Evolutionary conservation across 2,113 vertebrate species (phyloP).

Genomic region (Danionella cerebrum): DNA sequence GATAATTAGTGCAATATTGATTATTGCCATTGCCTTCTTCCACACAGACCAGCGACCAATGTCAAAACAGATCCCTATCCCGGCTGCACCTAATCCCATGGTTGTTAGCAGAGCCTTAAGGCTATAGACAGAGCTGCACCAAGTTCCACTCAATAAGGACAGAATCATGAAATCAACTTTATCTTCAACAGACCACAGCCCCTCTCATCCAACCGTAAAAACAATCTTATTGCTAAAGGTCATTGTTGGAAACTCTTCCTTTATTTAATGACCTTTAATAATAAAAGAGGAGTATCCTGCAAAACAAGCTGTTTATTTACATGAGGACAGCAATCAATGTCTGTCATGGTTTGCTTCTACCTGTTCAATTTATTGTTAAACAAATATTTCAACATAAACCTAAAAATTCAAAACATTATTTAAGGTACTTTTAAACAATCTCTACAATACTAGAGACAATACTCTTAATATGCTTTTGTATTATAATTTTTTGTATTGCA

Average conservation of each 20-base stretch:
- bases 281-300: neutral
- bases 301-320: neutral
- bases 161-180: conserved; percentile 15
- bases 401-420: too few species aligned
- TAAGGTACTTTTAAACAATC: too few species aligned
- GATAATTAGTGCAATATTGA: conserved; percentile 65
- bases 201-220: neutral
- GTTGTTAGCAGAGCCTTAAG: conserved; percentile 42
- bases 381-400: too few species aligned
- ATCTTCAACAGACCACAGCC: conserved; percentile 14
- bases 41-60: conserved; percentile 46
- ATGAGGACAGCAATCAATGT: neutral
- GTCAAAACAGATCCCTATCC: conserved; percentile 47
- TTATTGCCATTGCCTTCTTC: conserved; percentile 42
- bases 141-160: conserved; percentile 21
- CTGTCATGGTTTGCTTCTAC: neutral
- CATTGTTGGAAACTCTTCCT: conserved; percentile 5
- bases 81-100: conserved; percentile 41
- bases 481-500: too few species aligned
- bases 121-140: conserved; percentile 28
- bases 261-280: conserved; percentile 1
- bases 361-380: too few species aligned
- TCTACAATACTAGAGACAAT: too few species aligned
- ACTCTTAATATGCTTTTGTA: too few species aligned
- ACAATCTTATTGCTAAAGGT: conserved; percentile 2